Conservation (phyloP, 2,113 vertebrate genomes). For the Strix aluco region DNA sequence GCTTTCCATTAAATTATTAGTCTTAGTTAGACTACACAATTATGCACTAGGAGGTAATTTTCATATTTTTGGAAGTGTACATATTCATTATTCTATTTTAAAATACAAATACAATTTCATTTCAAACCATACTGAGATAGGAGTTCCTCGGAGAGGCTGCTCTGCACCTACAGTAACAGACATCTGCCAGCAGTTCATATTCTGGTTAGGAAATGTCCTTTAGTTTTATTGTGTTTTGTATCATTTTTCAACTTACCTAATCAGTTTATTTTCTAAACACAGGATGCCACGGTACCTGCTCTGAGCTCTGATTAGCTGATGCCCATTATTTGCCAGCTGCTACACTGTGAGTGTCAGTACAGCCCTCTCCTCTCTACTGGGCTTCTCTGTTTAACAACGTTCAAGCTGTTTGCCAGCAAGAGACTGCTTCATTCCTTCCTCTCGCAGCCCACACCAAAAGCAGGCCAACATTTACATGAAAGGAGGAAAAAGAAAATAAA, state of each 20-base stretch:
- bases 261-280: neutral
- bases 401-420: neutral
- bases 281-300: neutral
- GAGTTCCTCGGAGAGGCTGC: neutral
- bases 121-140: neutral
- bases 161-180: neutral
- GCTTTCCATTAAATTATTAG: neutral
- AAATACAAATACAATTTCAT: neutral
- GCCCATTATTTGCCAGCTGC: neutral
- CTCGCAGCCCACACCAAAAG: neutral
- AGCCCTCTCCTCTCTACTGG: neutral
- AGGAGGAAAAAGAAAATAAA: neutral
- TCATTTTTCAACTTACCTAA: neutral
- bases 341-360: accelerated
- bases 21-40: neutral
- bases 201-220: accelerated
- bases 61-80: neutral
- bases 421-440: neutral
- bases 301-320: neutral
- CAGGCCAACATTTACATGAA: neutral
- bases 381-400: neutral
- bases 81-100: neutral
- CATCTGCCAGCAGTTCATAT: neutral
- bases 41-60: neutral
- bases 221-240: neutral